Percentiles rank a stretch among this genome's conserved stretches.
These are phyloP conservation scores for Rhinolophus sinicus DNA, from an alignment of 2,113 vertebrate species.

Conservation along the genomic window DNA sequence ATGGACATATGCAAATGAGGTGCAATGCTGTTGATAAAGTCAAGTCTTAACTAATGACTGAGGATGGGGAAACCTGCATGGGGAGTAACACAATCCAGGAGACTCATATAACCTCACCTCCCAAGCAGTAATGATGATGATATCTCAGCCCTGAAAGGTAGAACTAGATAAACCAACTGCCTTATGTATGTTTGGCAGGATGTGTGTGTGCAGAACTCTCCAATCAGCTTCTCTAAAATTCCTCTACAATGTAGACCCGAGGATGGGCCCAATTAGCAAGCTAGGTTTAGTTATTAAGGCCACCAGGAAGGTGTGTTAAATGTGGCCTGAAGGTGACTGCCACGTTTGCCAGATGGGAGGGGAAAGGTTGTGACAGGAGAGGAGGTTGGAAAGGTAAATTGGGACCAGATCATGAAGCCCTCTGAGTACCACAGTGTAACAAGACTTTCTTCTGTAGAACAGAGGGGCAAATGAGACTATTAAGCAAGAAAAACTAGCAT, in stretches of 20 bases:
- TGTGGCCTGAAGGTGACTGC: neutral
- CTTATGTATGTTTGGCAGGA: no score
- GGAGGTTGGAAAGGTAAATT: neutral
- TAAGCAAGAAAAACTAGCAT: neutral
- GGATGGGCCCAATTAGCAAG: neutral
- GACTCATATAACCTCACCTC: neutral
- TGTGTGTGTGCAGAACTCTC: neutral
- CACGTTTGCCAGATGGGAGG: neutral
- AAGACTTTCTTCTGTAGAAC: neutral
- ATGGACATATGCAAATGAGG: neutral
- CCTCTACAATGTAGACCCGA: neutral
- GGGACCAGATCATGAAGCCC: neutral
- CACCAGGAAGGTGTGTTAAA: neutral
- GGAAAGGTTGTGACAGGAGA: neutral
- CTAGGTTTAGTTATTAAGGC: neutral
- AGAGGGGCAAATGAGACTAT: neutral
- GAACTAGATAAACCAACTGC: neutral
- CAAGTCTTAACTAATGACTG: neutral
- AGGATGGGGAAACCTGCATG: neutral
- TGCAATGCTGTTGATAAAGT: neutral
- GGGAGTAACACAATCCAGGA: neutral
- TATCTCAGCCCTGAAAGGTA: neutral
- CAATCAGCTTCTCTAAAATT: neutral
- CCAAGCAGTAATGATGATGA: neutral
- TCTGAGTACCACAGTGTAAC: accelerated